Base-by-base conservation (phyloP, 2,113 vertebrate genomes). In the Fregetta grallaria region DNA sequence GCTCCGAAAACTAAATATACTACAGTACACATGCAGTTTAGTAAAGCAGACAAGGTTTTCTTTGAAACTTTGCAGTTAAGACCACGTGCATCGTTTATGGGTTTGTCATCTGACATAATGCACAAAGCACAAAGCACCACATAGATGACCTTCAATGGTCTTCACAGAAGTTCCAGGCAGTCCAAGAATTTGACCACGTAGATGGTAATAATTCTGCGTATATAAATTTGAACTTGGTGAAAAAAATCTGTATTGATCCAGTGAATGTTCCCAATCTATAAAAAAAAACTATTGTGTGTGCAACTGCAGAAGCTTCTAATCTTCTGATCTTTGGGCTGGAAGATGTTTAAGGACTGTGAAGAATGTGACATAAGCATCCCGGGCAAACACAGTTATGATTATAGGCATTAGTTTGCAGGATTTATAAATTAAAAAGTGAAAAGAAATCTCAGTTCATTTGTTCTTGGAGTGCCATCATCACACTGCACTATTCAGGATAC, bases 251-350 rank as follows among this genome's bases (percentile, higher is more conserved):
- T 52, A 30, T 30, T 58, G 6, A 45, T 66, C 52, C 22, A 56
- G 8, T 53, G 26, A 50, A 45, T 32, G 6, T 38, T 75, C 18
- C 12, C 25, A 29, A 20, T 18, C 27, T 56, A 27, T 45, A 72
- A 81, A 47, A 56, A 15, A 56, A 68, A 87, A 2, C 5, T 38
- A 23, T 87, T 44, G 21, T 0, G 0, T 56, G 15, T 70, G 13
- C 11, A 59, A 38, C 11, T 55, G 11, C 36, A 74, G 86, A 78
- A n/a, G 3, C 18, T 30, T 77, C 45, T 42, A 7, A 55, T 11
- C 6, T 38, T 38, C 38, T 0, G 1, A 0, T 59, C 13, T 34
- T 76, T 55, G 14, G 23, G 65, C 5, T 56, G 20, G 3, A 91
- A 86, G 18, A 36, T 32, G 5, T 26, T 44, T 3, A 2, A 74